Evolutionary conservation across 2,888 invertebrate species (phyloP), one percentile per base, ranked within the genome.

Genomic region (Drosophila gaucha): DNA sequence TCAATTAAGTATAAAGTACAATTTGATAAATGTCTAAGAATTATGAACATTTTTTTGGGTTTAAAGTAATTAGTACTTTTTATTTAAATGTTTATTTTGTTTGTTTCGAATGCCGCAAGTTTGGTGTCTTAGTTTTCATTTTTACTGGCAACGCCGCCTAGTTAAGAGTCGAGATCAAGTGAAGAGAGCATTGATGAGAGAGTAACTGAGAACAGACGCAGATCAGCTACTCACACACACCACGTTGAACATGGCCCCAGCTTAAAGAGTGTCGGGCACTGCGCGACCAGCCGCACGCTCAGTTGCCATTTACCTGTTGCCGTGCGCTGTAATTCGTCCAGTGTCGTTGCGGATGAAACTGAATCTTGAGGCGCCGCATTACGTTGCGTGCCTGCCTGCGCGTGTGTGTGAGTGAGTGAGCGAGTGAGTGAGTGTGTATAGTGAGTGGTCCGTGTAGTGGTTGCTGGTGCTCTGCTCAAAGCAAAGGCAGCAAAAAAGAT

Each of bases 251-350:
- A n/a, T 36, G 49, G 22, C n/a, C 41, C 47, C 41, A 33, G 22
- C 47, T 33, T 16, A 26, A 65, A 16, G 70, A 49, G 56, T 31
- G 20, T 54, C 54, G 52, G 39, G 46, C 46, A 35, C 14, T 50
- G 39, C 28, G 47, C 35, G 57, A 14, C 57, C 38, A 44, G 31
- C 8, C 30, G 31, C 41, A 20, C 35, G 26, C 56, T 86, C 89
- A 90, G 90, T 89, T 88, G 80, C 78, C 74, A 83, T 89, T 89
- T 89, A 87, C 78, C 90, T 89, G 89, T 83, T 77, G 82, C 74
- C 88, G 86, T 67, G 86, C 71, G 75, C 74, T 79, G 89, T 79
- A 70, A 69, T 60, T 64, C 74, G 65, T 72, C 52, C 78, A 72
- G 76, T 70, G 67, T 78, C 76, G 87, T 74, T 51, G 78, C 84